Conservation (phyloP, 2,797 vertebrate species). For the Octomys mimax region DNA sequence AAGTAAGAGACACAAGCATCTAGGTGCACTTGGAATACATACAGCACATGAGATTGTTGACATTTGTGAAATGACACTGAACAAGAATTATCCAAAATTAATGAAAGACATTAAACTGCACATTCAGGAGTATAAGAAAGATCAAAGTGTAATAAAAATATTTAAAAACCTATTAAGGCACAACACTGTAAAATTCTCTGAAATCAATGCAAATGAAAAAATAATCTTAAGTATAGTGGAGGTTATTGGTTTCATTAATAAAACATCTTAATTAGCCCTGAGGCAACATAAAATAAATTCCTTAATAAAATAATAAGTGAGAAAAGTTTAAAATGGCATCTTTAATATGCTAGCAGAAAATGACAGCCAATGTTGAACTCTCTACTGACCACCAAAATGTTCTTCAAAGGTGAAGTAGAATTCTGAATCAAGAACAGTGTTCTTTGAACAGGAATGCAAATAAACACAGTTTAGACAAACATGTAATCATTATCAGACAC, state of each 20-base stretch:
- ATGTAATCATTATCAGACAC: not conserved
- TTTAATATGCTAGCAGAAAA: not conserved
- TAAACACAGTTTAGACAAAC: not conserved
- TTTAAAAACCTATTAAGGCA: not conserved
- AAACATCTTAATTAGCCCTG: slow-evolving; percentile 12
- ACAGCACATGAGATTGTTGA: not conserved
- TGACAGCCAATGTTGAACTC: not conserved
- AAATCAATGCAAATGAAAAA: slow-evolving; percentile 36
- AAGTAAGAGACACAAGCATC: not conserved
- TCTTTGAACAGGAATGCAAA: slow-evolving; percentile 1
- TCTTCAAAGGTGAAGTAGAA: not conserved
- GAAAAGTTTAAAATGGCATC: not conserved
- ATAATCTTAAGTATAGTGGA: not conserved
- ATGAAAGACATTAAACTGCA: not conserved
- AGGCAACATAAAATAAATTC: not conserved
- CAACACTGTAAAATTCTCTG: not conserved
- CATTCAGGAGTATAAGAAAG: not conserved
- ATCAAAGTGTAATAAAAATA: not conserved
- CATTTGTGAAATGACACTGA: not conserved
- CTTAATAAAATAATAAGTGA: not conserved
- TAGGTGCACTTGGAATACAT: not conserved
- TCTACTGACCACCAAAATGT: not conserved
- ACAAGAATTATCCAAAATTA: not conserved
- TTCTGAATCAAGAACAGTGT: not conserved
- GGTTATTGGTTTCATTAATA: not conserved